A percentile compares a stretch with the other conserved stretches of the same genome.
Conservation (phyloP, 2,113 vertebrate genomes). For the Galemys pyrenaicus region DNA sequence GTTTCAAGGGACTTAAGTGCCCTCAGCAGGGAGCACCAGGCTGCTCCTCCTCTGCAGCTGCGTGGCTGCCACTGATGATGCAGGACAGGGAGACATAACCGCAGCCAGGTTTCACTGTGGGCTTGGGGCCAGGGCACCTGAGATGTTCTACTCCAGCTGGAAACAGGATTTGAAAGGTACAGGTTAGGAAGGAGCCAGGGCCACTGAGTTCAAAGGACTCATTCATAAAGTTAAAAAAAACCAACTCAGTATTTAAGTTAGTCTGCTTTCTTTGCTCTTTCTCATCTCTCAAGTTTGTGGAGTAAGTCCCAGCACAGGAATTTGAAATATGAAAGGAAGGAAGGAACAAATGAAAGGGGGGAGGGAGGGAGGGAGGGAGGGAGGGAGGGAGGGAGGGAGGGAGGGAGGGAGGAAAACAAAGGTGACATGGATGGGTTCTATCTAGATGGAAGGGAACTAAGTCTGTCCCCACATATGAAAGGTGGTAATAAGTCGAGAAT, state of each 20-base stretch:
- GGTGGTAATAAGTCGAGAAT: conserved; percentile 47
- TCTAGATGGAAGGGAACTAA: conserved; percentile 10
- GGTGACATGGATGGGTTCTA: background rate
- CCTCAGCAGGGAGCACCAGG: background rate
- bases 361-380: background rate
- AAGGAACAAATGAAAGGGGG: background rate
- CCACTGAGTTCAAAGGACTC: conserved; percentile 25
- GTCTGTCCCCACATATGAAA: background rate
- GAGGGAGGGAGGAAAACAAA: background rate
- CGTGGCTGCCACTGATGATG: background rate
- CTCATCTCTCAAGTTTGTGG: conserved; percentile 43
- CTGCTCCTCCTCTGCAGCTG: background rate
- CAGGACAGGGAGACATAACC: background rate
- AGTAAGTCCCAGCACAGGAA: background rate
- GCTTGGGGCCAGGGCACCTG: conserved; percentile 62
- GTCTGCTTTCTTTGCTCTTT: conserved; percentile 52
- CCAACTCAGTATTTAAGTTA: background rate
- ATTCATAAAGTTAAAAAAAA: conserved; percentile 33
- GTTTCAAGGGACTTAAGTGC: background rate
- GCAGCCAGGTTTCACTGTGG: conserved; percentile 23
- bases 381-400: background rate
- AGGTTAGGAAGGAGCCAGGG: conserved; percentile 41
- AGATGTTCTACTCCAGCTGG: conserved; percentile 64
- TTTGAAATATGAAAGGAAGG: background rate
- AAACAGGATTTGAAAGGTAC: conserved; percentile 46